Evolutionary conservation across 92 coral and sea anemone genomes (phyloP).

Genomic region (Anthopleura xanthogrammica): DNA sequence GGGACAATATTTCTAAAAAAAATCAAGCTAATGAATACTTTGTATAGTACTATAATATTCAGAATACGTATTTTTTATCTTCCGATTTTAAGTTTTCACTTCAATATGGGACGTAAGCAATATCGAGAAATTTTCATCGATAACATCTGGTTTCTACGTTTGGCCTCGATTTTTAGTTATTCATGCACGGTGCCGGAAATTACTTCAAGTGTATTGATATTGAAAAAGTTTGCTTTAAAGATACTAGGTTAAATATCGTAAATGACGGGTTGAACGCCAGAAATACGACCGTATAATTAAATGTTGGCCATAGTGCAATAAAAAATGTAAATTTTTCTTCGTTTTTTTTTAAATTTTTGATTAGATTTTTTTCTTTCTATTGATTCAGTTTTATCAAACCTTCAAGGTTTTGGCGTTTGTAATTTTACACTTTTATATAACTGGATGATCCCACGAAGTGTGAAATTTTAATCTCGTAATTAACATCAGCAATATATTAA

Average conservation of each 20-base stretch:
- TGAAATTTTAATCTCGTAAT: not conserved
- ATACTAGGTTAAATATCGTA: not conserved
- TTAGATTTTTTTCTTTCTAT: not conserved
- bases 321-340: not conserved
- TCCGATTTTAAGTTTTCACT: not conserved
- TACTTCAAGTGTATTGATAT: constrained; percentile 1
- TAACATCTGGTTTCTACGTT: not conserved
- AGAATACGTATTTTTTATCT: not conserved
- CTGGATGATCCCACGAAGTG: not conserved
- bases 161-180: not conserved
- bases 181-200: not conserved
- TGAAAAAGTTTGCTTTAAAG: constrained; percentile 1
- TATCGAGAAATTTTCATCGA: not conserved
- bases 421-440: not conserved
- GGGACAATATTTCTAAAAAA: not conserved
- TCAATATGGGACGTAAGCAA: not conserved
- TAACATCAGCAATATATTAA: not conserved
- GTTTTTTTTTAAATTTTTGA: not conserved
- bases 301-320: not conserved
- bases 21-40: too few species aligned
- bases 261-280: not conserved
- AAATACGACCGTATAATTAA: not conserved
- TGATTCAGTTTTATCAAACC: too few species aligned
- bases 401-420: too few species aligned
- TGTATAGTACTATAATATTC: not conserved